phyloP scores from a whole-genome alignment of 2,797 vertebrate genomes.

The Poecile montanus region DNA sequence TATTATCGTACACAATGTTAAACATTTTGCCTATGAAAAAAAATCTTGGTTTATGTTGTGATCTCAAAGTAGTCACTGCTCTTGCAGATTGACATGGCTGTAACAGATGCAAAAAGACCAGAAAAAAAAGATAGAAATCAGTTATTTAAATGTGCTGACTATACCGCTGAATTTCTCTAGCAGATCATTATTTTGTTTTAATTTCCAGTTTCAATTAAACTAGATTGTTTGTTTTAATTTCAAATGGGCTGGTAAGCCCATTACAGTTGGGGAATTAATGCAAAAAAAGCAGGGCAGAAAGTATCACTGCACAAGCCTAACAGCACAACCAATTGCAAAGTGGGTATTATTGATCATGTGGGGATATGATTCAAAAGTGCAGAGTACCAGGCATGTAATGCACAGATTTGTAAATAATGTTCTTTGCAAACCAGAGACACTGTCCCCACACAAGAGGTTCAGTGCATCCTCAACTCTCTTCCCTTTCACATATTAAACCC shows the following conservation, averaged over 20 bases:
- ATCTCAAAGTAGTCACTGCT: background rate
- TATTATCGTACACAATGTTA: background rate
- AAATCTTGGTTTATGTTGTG: background rate
- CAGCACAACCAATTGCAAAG: background rate
- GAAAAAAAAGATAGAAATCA: background rate
- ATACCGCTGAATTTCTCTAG: background rate
- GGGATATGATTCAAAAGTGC: background rate
- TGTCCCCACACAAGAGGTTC: background rate
- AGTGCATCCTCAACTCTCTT: background rate
- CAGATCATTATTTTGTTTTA: background rate
- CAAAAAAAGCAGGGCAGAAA: background rate
- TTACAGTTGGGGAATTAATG: background rate
- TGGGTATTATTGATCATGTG: background rate
- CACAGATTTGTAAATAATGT: background rate
- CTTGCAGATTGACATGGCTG: background rate
- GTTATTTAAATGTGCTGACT: background rate
- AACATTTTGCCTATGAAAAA: background rate
- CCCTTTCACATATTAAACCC: background rate
- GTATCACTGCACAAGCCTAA: background rate
- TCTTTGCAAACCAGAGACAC: background rate
- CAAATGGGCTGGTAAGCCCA: slow-evolving; percentile 4
- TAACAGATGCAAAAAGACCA: background rate
- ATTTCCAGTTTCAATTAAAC: background rate
- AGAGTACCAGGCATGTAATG: background rate
- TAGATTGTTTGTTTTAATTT: background rate